These are phyloP conservation scores for Sebastes hubbsi DNA, from an alignment of 2,797 vertebrate species.

Conservation along the genomic window DNA sequence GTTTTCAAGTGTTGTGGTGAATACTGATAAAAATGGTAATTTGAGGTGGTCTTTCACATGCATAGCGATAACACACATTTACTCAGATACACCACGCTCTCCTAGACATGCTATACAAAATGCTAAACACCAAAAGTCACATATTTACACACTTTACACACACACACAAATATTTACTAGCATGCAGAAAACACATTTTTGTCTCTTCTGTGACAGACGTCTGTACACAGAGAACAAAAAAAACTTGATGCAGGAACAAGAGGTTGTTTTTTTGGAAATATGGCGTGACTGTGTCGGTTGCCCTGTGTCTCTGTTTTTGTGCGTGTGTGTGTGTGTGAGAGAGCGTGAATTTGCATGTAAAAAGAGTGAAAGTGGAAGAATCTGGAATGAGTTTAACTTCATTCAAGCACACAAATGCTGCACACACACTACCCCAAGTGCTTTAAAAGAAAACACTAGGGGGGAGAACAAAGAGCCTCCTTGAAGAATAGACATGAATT, in stretches of 20 bases:
- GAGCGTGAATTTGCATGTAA: neutral
- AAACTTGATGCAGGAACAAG: neutral
- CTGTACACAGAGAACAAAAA: neutral
- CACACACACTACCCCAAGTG: constrained; percentile 40
- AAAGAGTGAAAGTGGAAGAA: neutral
- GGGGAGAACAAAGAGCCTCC: constrained; percentile 70
- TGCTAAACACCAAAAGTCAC: neutral
- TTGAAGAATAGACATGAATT: constrained; percentile 75
- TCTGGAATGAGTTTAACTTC: constrained; percentile 17
- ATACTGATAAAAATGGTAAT: constrained; percentile 25
- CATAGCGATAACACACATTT: neutral
- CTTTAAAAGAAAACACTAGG: constrained; percentile 59
- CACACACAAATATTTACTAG: neutral
- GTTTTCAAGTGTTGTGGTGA: neutral
- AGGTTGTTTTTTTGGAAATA: constrained; percentile 3
- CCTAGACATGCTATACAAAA: neutral
- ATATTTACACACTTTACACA: neutral
- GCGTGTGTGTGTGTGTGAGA: too few relatives aligned
- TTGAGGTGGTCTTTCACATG: neutral
- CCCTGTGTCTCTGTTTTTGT: neutral
- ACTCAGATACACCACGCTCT: neutral
- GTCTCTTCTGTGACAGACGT: neutral
- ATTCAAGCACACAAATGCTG: constrained; percentile 18
- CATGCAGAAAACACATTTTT: neutral
- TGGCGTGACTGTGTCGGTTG: neutral